Conservation (phyloP, 2,797 vertebrate genomes). For the Sciurus carolinensis region DNA sequence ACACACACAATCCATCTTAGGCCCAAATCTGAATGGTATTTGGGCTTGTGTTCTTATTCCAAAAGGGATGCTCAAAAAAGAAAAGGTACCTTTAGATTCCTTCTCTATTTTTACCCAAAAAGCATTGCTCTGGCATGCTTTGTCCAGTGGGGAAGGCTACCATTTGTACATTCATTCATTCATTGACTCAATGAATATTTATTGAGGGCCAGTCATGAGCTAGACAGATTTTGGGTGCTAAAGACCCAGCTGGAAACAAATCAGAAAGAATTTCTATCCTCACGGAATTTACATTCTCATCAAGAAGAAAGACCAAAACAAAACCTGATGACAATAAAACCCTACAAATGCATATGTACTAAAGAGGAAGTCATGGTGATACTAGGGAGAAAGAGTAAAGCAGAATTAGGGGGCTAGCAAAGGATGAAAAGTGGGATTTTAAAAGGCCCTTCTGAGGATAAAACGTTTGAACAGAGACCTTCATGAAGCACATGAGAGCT, state of each 20-base stretch:
- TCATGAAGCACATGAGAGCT: background rate
- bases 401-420: background rate
- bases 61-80: background rate
- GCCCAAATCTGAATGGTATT: background rate
- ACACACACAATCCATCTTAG: background rate
- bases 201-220: background rate
- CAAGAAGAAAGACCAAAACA: constrained; percentile 1
- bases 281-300: background rate
- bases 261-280: background rate
- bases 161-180: background rate
- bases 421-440: background rate
- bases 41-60: background rate
- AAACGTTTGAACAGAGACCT: constrained; percentile 41
- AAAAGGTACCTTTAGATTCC: background rate
- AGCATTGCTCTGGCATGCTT: background rate
- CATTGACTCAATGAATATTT: background rate
- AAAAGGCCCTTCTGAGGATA: background rate
- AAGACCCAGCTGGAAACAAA: background rate
- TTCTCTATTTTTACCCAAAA: background rate
- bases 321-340: background rate
- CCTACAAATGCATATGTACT: background rate
- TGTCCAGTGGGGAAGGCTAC: background rate
- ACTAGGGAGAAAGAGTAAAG: background rate
- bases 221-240: background rate
- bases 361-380: background rate